Conservation (phyloP, 2,797 vertebrate genomes). For the Parauchenoglanis punctatus region DNA sequence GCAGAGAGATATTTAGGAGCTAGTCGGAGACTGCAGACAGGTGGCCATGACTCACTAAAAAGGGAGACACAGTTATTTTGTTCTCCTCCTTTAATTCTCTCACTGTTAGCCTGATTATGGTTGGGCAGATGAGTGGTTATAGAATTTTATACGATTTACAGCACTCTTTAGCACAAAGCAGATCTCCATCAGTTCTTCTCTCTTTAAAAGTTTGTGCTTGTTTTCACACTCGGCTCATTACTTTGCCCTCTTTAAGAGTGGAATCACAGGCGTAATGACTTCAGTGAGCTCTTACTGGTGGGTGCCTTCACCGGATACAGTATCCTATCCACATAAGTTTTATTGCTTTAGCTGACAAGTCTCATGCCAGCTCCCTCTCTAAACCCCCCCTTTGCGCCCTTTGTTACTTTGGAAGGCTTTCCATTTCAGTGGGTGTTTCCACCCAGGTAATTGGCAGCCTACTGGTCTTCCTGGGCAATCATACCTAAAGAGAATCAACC, state of each 20-base stretch:
- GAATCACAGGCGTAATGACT: constrained; percentile 38
- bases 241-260: constrained; percentile 27
- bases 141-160: background rate
- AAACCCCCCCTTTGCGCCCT: constrained; percentile 17
- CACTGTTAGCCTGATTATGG: constrained; percentile 14
- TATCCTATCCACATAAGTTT: constrained; percentile 46
- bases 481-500: background rate
- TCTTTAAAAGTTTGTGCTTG: constrained; percentile 33
- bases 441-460: constrained; percentile 39
- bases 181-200: constrained; percentile 2
- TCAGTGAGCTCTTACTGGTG: constrained; percentile 35
- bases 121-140: background rate
- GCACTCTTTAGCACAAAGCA: constrained; percentile 20
- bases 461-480: constrained; percentile 39
- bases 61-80: constrained; percentile 28
- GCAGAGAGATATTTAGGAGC: constrained; percentile 45
- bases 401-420: background rate
- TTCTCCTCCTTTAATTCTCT: constrained; percentile 20
- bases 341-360: constrained; percentile 46
- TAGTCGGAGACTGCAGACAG: constrained; percentile 31
- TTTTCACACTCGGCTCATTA: constrained; percentile 34
- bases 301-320: constrained; percentile 35
- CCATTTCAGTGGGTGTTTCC: constrained; percentile 44
- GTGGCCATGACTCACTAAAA: constrained; percentile 38
- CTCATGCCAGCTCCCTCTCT: constrained; percentile 33